Evolutionary conservation across 1,140 invertebrate genomes (phyloP), one percentile per base, ranked within the genome.

Genomic region (Drosophila ercepeae): DNA sequence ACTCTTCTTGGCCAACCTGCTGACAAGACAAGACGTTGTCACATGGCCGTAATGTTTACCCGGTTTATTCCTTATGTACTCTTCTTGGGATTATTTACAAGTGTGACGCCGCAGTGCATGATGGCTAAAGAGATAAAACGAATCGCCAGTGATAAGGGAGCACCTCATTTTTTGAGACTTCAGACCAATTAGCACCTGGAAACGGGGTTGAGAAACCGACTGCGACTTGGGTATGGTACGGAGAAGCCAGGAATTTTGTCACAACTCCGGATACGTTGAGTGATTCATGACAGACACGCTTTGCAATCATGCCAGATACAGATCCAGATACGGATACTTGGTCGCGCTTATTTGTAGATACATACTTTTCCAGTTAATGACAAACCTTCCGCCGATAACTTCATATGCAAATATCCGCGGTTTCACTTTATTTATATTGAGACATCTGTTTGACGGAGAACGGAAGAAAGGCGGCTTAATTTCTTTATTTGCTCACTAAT

Each of bases 81-180:
- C 76, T 69, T 63, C 53, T 44, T 36, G 39, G 25, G 51, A 55
- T 86, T 86, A 84, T 84, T 86, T 84, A 84, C 81, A 86, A 86
- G 60, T 74, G 45, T 59, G 67, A 39, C 72, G 65, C 55, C 42
- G 69, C 71, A 46, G 36, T 16, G 50, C 71, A 44, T 64, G 61
- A 71, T 52, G 64, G 6, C 14, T 21, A 54, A 55, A 13, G 45
- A 76, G 67, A 81, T 82, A 78, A 75, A 70, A 19, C 13, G 36
- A 67, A 67, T 53, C 21, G 39, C 48, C 9, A 53, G 29, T 53
- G 46, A 67, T 67, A 67, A 67, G 63, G 19, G 13, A 27, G 13
- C 34, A 21, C 21, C 5, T 9, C 44, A 7, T 19, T 42, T 42
- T 4, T n/a, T 29, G 7, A n/a, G 14, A 45, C 55, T 64, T 25